Percentiles rank a stretch among this genome's conserved stretches.
Conservation (phyloP, 2,113 vertebrate genomes). For the Ondatra zibethicus region DNA sequence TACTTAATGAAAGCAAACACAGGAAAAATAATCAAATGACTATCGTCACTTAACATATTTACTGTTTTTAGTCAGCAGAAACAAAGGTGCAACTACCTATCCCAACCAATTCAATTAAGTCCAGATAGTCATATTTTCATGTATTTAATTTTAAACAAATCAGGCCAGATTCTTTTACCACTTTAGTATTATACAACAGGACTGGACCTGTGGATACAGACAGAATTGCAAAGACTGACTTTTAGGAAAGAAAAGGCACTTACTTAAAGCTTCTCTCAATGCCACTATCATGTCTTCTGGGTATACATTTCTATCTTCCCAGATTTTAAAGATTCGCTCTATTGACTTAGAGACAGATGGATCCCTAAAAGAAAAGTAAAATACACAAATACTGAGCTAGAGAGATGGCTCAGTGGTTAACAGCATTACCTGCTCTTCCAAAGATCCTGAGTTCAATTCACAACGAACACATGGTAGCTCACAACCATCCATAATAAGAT, state of each 20-base stretch:
- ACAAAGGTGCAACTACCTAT: constrained; percentile 3
- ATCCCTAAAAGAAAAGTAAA: constrained; percentile 88
- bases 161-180: not conserved
- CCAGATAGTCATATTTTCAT: not conserved
- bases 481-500: too few relatives aligned
- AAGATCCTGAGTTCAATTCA: too few relatives aligned
- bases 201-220: not conserved
- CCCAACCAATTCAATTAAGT: constrained; percentile 28
- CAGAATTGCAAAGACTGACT: constrained; percentile 36
- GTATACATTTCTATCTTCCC: constrained; percentile 98
- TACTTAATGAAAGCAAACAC: constrained; percentile 16
- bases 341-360: constrained; percentile 94
- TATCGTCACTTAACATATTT: constrained; percentile 5
- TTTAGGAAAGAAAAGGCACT: constrained; percentile 77
- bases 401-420: too few relatives aligned
- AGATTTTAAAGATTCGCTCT: constrained; percentile 97
- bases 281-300: constrained; percentile 94
- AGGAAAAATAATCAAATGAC: constrained; percentile 42
- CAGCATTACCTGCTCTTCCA: too few relatives aligned
- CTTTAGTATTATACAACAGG: not conserved
- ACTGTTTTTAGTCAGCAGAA: constrained; percentile 10
- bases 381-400: not conserved
- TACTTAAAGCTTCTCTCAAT: constrained; percentile 90
- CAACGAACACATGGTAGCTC: too few relatives aligned
- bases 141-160: constrained; percentile 55